Evolutionary conservation across 2,888 invertebrate species (phyloP), one percentile per base, ranked within the genome.

Genomic region (Chrysopilus asiliformis): DNA sequence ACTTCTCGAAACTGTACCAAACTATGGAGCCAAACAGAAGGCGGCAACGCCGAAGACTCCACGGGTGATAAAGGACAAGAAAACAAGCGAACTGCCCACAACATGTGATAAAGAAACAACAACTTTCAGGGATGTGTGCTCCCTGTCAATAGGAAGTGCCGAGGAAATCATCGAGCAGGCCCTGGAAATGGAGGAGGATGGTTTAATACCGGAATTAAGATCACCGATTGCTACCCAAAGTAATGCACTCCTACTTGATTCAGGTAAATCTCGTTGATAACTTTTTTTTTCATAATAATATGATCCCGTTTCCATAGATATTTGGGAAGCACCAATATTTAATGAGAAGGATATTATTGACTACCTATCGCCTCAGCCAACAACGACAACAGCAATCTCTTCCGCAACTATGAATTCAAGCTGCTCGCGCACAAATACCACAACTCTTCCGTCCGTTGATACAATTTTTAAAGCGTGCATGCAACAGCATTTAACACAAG

Each of bases 131-230:
- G 60, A 60, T 40, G 40, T 60, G 15, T 56, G 58, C 35, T 53
- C 56, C 3, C 49, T 59, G 5, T 60, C 60, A 38, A 49, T 60
- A 25, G 58, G 60, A 2, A 59, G 58, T 14, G 57, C 61, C 9
- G 60, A 60, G 36, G 59, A 60, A 38, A 58, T 60, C 9, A 60
- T 62, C 60, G 61, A 62, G 33, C 61, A 62, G 45, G 61, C 61
- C 1, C 48, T 62, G 7, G 61, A 61, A 44, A 57, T 62, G 57
- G 62, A 62, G 36, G 61, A 62, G 41, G 56, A 55, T 31, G 56
- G 56, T 3, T 43, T 57, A 7, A 56, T 57, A 9, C 51, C 50
- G 30, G n/a, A n/a, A n/a, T 36, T 31, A 31, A 29, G 30, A 12
- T 31, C 36, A 2, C 31, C 36, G n/a, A 31, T 30, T 30, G 29